Base-by-base conservation (phyloP, 2,888 invertebrate genomes). In the Shargacucullia verbasci region DNA sequence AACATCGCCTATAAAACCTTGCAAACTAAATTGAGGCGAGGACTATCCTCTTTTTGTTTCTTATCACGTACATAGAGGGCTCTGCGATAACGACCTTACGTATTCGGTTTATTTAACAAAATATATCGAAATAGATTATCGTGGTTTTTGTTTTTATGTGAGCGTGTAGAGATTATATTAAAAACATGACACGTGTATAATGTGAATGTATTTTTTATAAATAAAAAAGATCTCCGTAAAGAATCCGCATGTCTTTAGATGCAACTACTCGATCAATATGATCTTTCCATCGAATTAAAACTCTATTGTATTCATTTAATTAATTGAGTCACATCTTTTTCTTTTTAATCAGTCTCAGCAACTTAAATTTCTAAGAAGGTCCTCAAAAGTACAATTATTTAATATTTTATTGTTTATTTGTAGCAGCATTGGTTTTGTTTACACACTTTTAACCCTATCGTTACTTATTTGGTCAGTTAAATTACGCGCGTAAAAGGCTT, bases 1-100 rank as follows among this genome's bases (percentile, higher is more conserved):
- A 75, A 74, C 52, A 69, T 41, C 46, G 52, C 49, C 71, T 80
- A 82, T 81, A 81, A 83, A 85, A 79, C 68, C 78, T 70, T 76
- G 73, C 76, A 76, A 78, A 81, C 79, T 80, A 84, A 85, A 85
- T 82, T 83, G 81, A 75, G 73, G 73, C 65, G 78, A 76, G 78
- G 79, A 81, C 80, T 81, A 79, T 77, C 79, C 67, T 58, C 63
- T 80, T 79, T 79, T 75, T 67, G 76, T 81, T 85, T 85, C 85
- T 59, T 71, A 79, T 83, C 85, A 85, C 85, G 84, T 85, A 80
- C 81, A 60, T 60, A 74, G 75, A 75, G 75, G 70, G 75, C 65
- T 75, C 71, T 60, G 59, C 67, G 78, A 80, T 82, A 83, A 83
- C 78, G 72, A 80, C 73, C 67, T 72, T 76, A 71, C 66, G 58